phyloP scores from a whole-genome alignment of 2,113 vertebrate genomes.

The Maccullochella peelii region DNA sequence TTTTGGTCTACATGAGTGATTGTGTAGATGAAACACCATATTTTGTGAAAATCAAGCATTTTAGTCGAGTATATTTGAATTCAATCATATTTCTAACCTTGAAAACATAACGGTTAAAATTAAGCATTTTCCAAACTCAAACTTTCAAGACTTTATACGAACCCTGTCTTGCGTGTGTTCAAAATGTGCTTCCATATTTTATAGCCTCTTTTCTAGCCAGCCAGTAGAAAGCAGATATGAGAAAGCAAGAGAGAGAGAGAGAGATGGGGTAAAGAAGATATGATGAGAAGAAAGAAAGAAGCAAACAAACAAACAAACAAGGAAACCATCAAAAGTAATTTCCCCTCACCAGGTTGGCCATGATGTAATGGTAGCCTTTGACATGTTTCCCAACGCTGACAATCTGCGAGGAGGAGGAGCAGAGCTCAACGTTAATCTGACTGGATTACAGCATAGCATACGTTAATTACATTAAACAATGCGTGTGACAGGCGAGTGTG shows the following conservation, averaged over 20 bases:
- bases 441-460: constrained; percentile 53
- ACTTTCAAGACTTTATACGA: too few relatives aligned
- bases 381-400: constrained; percentile 98
- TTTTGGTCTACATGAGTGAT: too few relatives aligned
- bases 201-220: neutral
- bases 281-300: neutral
- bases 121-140: too few relatives aligned
- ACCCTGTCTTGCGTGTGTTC: too few relatives aligned
- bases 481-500: constrained; percentile 47
- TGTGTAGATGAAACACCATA: too few relatives aligned
- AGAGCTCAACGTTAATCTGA: constrained; percentile 64
- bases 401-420: constrained; percentile 85
- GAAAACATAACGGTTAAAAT: too few relatives aligned
- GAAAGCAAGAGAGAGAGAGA: neutral
- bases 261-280: neutral
- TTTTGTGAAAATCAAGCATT: too few relatives aligned
- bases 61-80: too few relatives aligned
- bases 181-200: neutral
- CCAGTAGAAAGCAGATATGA: neutral
- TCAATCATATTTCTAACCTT: too few relatives aligned
- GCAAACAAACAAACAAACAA: neutral
- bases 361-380: constrained; percentile 99
- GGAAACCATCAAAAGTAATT: neutral
- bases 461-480: constrained; percentile 58
- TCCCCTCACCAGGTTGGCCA: constrained; percentile 94